Evolutionary conservation across 2,888 invertebrate species (phyloP).

Genomic region (Syrista parreyssii): DNA sequence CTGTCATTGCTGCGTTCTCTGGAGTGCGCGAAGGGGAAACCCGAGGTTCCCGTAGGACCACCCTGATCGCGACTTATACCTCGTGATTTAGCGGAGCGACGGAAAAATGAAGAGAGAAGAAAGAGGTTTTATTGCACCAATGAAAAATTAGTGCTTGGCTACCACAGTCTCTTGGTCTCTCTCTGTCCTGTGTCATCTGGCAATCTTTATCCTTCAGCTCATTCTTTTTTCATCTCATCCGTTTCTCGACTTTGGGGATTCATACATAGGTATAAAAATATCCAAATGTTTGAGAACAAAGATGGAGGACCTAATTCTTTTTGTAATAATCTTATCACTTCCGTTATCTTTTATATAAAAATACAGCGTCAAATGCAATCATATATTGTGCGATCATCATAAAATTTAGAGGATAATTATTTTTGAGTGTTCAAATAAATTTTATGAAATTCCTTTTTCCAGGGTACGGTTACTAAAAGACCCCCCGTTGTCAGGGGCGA

Average conservation of each 20-base stretch:
- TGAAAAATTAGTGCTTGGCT: slow-evolving; percentile 29
- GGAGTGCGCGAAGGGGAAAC: slow-evolving; percentile 21
- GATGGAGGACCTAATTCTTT: neutral
- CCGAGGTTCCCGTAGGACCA: slow-evolving; percentile 32
- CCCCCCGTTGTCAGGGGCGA: slow-evolving; percentile 13
- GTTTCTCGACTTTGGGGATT: neutral
- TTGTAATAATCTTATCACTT: neutral
- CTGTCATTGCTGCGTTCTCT: slow-evolving; percentile 14
- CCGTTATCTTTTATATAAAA: neutral
- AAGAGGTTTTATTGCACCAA: slow-evolving; percentile 28
- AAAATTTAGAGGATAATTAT: neutral
- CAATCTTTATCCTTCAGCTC: neutral
- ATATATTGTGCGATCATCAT: neutral
- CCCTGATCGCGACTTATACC: slow-evolving; percentile 34
- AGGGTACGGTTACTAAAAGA: neutral
- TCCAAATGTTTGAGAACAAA: neutral
- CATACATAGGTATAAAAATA: neutral
- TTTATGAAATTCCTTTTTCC: neutral
- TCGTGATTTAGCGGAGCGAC: slow-evolving; percentile 29
- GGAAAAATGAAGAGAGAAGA: slow-evolving; percentile 18
- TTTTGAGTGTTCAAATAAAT: neutral
- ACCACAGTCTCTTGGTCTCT: slow-evolving; percentile 16
- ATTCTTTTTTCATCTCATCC: neutral
- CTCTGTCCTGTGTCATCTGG: neutral
- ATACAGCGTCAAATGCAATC: neutral